Conservation (phyloP, 2,888 invertebrate species). For the Dendrolimus houi region DNA sequence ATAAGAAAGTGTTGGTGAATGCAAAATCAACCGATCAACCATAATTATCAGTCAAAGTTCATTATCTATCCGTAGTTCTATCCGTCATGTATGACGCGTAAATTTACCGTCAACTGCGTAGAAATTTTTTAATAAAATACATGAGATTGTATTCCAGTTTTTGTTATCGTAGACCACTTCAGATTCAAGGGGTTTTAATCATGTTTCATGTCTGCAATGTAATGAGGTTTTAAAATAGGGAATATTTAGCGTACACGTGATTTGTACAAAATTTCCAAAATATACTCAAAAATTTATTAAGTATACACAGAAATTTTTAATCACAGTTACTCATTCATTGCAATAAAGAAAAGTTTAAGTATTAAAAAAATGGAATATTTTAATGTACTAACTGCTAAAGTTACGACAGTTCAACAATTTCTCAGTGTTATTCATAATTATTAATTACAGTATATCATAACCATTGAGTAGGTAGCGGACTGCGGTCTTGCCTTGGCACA, state of each 20-base stretch:
- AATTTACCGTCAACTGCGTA: constrained; percentile 19
- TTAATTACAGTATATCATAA: neutral
- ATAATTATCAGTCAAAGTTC: neutral
- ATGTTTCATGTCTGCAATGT: neutral
- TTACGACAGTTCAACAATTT: neutral
- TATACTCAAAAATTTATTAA: too few species aligned
- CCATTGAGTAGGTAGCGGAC: constrained; percentile 19
- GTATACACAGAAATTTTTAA: too few species aligned
- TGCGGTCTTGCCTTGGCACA: constrained; percentile 35
- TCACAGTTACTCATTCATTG: too few species aligned
- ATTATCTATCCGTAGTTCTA: neutral
- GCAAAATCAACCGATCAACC: neutral
- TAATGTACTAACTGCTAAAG: too few species aligned
- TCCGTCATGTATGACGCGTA: neutral
- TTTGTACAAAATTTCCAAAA: too few species aligned
- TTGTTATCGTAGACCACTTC: constrained; percentile 2
- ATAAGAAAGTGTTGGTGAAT: too few species aligned
- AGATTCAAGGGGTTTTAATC: neutral
- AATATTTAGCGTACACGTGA: too few species aligned
- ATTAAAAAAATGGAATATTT: too few species aligned
- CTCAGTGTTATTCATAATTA: neutral
- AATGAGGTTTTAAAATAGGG: neutral
- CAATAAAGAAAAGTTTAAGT: too few species aligned
- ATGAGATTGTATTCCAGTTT: constrained; percentile 4
- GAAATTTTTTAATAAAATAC: constrained; percentile 24